A percentile compares a stretch with the other conserved stretches of the same genome.
Conservation (phyloP, 2,113 vertebrate genomes). For the Paracanthobrama guichenoti region DNA sequence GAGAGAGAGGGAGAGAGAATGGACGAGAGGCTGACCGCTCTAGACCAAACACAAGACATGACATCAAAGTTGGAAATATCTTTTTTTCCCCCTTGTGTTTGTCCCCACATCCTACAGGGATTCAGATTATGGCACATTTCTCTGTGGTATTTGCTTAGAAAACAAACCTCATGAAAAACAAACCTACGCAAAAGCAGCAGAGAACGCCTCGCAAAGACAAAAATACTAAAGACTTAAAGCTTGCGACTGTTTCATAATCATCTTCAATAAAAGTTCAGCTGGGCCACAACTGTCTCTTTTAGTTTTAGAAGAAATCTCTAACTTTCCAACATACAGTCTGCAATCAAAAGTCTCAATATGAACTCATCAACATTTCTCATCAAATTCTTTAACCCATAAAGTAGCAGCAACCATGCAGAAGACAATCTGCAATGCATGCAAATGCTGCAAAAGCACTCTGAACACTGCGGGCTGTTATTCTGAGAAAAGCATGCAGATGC, state of each 20-base stretch:
- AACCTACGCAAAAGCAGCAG: conserved; percentile 36
- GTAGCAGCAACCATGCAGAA: too few relatives aligned
- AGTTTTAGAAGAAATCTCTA: background rate
- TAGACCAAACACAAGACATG: conserved; percentile 41
- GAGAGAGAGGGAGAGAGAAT: conserved; percentile 13
- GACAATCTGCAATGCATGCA: too few relatives aligned
- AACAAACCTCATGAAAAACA: conserved; percentile 39
- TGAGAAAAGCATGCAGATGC: conserved; percentile 5
- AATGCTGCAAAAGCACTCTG: background rate
- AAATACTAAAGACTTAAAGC: conserved; percentile 41
- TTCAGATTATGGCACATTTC: conserved; percentile 44
- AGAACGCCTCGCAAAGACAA: conserved; percentile 34
- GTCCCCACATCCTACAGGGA: conserved; percentile 45
- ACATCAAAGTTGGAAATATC: conserved; percentile 48
- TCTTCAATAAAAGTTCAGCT: background rate
- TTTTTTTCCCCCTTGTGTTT: conserved; percentile 8
- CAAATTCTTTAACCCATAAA: background rate
- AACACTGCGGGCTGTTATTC: background rate
- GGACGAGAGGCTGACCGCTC: conserved; percentile 27
- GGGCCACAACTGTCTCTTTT: background rate
- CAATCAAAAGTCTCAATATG: background rate
- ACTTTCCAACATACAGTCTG: background rate
- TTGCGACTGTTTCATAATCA: conserved; percentile 15
- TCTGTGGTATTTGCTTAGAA: conserved; percentile 51
- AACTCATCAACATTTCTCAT: background rate